Evolutionary conservation across 2,113 vertebrate genomes (phyloP).

Genomic region (Zosterops borbonicus): DNA sequence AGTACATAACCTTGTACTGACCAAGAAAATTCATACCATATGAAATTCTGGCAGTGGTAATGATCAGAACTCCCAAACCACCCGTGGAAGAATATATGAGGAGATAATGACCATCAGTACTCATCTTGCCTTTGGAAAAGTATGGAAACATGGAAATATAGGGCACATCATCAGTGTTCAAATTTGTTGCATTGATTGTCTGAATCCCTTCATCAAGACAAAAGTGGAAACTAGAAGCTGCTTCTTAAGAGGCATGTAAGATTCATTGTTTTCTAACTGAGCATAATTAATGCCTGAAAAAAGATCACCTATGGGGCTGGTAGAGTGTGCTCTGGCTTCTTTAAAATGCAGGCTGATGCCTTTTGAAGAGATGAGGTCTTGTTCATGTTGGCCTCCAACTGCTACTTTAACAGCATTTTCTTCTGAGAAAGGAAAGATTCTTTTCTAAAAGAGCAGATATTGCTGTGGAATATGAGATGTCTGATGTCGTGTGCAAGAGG

Average conservation of each 20-base stretch:
- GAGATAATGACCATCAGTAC: neutral
- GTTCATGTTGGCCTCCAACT: neutral
- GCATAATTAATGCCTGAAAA: neutral
- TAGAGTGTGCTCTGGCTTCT: neutral
- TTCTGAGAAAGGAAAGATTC: neutral
- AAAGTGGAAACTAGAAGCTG: neutral
- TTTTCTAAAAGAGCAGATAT: neutral
- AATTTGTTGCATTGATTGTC: neutral
- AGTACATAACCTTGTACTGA: neutral
- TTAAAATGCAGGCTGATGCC: neutral
- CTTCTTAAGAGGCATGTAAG: neutral
- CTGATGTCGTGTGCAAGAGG: neutral
- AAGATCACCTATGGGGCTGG: neutral
- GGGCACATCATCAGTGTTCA: neutral
- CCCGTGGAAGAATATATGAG: neutral
- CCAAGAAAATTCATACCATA: neutral
- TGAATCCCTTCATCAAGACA: neutral
- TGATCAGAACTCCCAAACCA: neutral
- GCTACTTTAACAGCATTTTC: neutral
- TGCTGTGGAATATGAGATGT: neutral
- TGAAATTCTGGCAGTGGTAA: neutral
- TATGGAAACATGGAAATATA: neutral
- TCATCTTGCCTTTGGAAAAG: neutral
- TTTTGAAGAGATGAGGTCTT: neutral
- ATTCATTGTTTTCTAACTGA: neutral